Evolutionary conservation across 2,888 invertebrate species (phyloP).

Genomic region (Xylocampa areola): DNA sequence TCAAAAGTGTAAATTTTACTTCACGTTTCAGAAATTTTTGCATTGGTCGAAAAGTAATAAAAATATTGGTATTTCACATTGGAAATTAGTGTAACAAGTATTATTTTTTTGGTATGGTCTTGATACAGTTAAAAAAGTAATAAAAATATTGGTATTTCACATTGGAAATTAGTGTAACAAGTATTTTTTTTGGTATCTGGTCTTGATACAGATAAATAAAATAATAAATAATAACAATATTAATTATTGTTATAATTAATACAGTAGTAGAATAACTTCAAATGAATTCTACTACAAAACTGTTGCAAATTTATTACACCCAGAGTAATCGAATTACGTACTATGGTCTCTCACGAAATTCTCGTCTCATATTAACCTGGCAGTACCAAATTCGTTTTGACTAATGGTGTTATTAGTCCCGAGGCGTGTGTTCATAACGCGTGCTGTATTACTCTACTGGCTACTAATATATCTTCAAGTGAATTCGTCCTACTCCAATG

Average conservation of each 20-base stretch:
- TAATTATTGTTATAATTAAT: too few relatives aligned
- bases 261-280: conserved; percentile 5
- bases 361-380: conserved; percentile 61
- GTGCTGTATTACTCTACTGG: conserved; percentile 63
- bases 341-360: conserved; percentile 52
- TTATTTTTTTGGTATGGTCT: too few relatives aligned
- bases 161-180: neutral
- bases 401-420: conserved; percentile 71
- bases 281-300: conserved; percentile 28
- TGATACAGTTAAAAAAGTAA: too few relatives aligned
- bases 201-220: too few relatives aligned
- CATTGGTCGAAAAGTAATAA: conserved; percentile 12
- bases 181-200: too few relatives aligned
- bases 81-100: neutral
- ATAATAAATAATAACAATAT: too few relatives aligned
- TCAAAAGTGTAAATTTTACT: too few relatives aligned
- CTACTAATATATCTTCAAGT: conserved; percentile 64
- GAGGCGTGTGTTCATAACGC: conserved; percentile 66
- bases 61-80: conserved; percentile 10
- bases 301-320: conserved; percentile 35
- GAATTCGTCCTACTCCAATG: conserved; percentile 52
- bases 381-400: conserved; percentile 68
- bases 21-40: conserved; percentile 1
- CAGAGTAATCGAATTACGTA: conserved; percentile 59
- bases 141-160: conserved; percentile 9